Evolutionary conservation across 1,140 invertebrate genomes (phyloP).

Genomic region (Calycopis cecrops): DNA sequence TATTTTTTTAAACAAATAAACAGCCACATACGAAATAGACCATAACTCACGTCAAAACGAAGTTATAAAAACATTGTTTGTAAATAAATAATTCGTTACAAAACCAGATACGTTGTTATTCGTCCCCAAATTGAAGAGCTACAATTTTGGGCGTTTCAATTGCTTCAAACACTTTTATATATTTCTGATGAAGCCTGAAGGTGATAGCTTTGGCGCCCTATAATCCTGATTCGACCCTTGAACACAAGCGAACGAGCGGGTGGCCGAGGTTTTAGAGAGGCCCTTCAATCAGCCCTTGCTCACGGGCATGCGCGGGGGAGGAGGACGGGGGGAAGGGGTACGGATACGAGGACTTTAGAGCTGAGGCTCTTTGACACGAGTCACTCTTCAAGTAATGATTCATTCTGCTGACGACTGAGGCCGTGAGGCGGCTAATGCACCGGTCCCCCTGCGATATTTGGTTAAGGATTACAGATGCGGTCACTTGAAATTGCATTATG

Average conservation of each 20-base stretch:
- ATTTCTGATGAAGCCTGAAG: conserved; percentile 60
- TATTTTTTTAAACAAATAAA: no score
- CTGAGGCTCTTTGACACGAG: conserved; percentile 72
- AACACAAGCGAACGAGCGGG: conserved; percentile 70
- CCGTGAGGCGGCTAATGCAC: conserved; percentile 59
- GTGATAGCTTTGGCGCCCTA: conserved; percentile 68
- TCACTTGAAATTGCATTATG: conserved; percentile 25
- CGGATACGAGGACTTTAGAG: conserved; percentile 64
- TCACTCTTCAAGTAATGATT: conserved; percentile 74
- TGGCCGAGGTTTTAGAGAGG: conserved; percentile 70
- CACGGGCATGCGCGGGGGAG: conserved; percentile 53
- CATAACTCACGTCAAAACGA: background rate
- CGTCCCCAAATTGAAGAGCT: conserved; percentile 28
- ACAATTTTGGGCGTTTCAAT: conserved; percentile 60
- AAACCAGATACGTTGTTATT: conserved; percentile 4
- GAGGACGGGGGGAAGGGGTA: conserved; percentile 34
- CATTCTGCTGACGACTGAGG: conserved; percentile 69
- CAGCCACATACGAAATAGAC: no score
- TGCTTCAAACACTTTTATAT: conserved; percentile 64
- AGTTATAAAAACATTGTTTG: conserved; percentile 3
- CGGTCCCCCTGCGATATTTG: conserved; percentile 58
- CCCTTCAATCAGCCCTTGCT: conserved; percentile 71
- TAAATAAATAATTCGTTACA: conserved; percentile 4
- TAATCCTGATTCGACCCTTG: conserved; percentile 71
- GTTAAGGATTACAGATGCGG: conserved; percentile 49